Conservation (phyloP, 2,797 vertebrate genomes). For the Gallinago nigripennis region DNA sequence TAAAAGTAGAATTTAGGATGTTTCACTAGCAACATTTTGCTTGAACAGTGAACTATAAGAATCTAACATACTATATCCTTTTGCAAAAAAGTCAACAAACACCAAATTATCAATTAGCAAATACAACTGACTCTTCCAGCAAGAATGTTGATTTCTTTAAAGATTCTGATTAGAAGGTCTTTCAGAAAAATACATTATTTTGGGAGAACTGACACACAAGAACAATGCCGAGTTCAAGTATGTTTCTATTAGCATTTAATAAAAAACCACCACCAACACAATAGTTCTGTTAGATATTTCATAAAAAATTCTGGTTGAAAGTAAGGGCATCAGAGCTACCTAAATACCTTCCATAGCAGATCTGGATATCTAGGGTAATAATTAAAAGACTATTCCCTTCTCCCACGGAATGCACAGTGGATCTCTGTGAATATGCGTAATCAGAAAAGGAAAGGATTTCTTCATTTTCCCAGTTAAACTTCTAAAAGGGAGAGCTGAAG, state of each 20-base stretch:
- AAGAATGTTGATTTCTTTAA: background rate
- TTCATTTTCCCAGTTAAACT: background rate
- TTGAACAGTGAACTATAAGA: background rate
- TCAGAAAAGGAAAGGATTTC: background rate
- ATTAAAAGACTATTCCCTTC: background rate
- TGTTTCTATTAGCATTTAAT: background rate
- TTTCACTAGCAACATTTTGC: background rate
- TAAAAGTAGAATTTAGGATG: background rate
- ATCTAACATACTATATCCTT: background rate
- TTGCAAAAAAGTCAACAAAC: background rate
- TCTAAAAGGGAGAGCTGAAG: background rate
- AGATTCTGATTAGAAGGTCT: background rate
- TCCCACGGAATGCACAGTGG: background rate
- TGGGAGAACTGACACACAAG: background rate
- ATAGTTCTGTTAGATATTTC: background rate
- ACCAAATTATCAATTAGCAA: background rate
- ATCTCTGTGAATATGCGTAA: background rate
- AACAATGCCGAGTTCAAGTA: background rate
- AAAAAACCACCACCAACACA: background rate
- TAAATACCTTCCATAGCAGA: background rate
- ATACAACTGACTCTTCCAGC: background rate
- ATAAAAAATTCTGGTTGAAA: background rate
- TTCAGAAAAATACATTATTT: background rate
- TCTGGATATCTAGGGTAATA: background rate
- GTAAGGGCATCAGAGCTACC: background rate